Percentiles rank a stretch among this genome's conserved stretches.
These are phyloP conservation scores for Hylomyscus alleni DNA, from an alignment of 2,797 vertebrate species.

Conservation along the genomic window DNA sequence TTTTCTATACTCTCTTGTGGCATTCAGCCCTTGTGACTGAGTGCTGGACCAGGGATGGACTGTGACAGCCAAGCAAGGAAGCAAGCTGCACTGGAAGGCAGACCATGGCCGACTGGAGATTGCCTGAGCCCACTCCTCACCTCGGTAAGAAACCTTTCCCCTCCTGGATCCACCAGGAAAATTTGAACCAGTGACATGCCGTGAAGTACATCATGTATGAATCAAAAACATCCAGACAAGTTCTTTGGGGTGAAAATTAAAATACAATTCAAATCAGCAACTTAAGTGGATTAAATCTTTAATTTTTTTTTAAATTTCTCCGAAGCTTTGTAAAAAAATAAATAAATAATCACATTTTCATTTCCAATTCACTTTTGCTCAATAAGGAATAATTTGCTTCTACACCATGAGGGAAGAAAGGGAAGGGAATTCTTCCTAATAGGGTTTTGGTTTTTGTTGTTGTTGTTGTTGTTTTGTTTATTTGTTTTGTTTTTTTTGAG, in stretches of 20 bases:
- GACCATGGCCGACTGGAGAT: too few relatives aligned
- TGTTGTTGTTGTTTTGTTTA: too few relatives aligned
- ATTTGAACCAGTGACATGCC: rapidly evolving
- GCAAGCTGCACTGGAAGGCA: rapidly evolving
- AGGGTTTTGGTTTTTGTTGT: neutral
- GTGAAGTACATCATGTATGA: neutral
- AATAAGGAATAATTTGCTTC: neutral
- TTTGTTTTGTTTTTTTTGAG: too few relatives aligned
- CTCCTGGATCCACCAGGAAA: neutral
- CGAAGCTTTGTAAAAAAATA: neutral
- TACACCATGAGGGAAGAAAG: neutral
- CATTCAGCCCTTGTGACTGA: neutral
- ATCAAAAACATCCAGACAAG: neutral
- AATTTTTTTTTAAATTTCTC: neutral
- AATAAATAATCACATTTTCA: neutral
- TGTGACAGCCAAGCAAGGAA: neutral
- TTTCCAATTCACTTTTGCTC: neutral
- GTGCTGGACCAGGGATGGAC: neutral
- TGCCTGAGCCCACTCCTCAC: neutral
- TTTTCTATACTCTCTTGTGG: too few relatives aligned
- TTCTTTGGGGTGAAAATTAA: neutral
- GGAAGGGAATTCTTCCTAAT: neutral
- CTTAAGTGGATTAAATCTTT: neutral
- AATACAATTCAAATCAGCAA: neutral
- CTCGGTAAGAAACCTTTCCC: neutral